A percentile compares a stretch with the other conserved stretches of the same genome.
phyloP scores from a whole-genome alignment of 2,888 invertebrate species.

The Callyntrura guangdongensis region DNA sequence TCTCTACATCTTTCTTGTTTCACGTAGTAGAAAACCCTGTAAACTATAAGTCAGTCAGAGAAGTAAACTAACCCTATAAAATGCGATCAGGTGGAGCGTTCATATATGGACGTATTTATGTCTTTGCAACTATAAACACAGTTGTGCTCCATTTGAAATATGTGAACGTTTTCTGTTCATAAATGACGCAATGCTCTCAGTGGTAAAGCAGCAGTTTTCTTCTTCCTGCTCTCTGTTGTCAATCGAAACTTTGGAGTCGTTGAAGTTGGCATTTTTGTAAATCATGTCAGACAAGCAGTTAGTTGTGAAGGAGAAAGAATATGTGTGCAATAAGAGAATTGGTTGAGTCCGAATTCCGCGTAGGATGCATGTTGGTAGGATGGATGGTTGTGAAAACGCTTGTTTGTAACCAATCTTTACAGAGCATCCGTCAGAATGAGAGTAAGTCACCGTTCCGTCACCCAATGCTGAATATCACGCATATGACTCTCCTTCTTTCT shows the following conservation, averaged over 20 bases:
- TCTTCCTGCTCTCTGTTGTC: constrained; percentile 46
- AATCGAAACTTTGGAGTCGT: constrained; percentile 46
- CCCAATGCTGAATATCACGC: constrained; percentile 62
- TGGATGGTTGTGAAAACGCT: constrained; percentile 43
- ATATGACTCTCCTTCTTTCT: background rate
- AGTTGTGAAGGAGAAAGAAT: constrained; percentile 34
- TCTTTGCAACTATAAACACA: constrained; percentile 47
- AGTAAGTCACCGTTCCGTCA: constrained; percentile 66
- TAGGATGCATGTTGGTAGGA: constrained; percentile 52
- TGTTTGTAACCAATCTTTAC: constrained; percentile 71
- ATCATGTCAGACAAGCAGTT: constrained; percentile 64
- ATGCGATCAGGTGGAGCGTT: constrained; percentile 64
- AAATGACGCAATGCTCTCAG: constrained; percentile 51
- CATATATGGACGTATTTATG: constrained; percentile 60
- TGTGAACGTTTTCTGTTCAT: constrained; percentile 17
- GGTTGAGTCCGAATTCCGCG: constrained; percentile 66
- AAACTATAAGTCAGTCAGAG: constrained; percentile 6
- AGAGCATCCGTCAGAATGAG: constrained; percentile 72
- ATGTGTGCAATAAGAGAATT: constrained; percentile 47
- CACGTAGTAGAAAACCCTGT: background rate
- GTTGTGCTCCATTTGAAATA: constrained; percentile 47
- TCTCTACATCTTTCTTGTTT: background rate
- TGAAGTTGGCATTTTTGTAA: constrained; percentile 70
- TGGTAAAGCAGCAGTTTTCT: background rate
- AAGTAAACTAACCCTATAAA: constrained; percentile 23